Percentiles rank a stretch among this genome's conserved stretches.
Evolutionary conservation across 2,797 vertebrate genomes (phyloP).

Genomic region (Pangasius macronema): DNA sequence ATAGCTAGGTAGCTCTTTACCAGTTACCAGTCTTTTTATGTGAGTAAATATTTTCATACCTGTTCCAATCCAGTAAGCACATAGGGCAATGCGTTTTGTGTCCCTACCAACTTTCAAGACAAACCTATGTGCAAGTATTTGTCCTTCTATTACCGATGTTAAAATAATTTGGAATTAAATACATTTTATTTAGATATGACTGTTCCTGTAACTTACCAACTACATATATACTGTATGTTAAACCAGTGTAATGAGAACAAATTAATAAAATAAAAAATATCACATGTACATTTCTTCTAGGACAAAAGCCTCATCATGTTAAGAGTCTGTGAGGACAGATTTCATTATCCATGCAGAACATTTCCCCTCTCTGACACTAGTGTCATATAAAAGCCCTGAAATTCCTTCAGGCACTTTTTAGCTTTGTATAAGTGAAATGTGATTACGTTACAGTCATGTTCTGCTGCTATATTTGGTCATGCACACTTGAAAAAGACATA

Average conservation of each 20-base stretch:
- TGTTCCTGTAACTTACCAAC: not conserved
- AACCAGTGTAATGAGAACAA: not conserved
- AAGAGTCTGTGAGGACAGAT: not conserved
- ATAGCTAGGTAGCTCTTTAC: too few species aligned
- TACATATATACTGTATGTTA: not conserved
- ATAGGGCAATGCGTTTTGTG: not conserved
- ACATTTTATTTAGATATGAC: not conserved
- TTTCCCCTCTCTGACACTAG: not conserved
- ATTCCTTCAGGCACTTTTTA: slow-evolving; percentile 12
- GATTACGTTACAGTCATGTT: not conserved
- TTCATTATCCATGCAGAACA: slow-evolving; percentile 15
- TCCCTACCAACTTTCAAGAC: not conserved
- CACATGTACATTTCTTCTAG: not conserved
- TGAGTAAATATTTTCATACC: not conserved
- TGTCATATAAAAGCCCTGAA: not conserved
- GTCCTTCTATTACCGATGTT: not conserved
- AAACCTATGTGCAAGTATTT: not conserved
- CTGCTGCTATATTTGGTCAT: slow-evolving; percentile 4
- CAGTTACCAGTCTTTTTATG: not conserved
- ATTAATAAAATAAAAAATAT: not conserved
- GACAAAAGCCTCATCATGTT: not conserved
- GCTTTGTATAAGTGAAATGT: slow-evolving; percentile 3
- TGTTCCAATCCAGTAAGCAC: not conserved
- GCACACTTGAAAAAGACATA: not conserved
- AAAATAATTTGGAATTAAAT: not conserved